Percentiles rank a stretch among this genome's conserved stretches.
Conservation (phyloP, 2,888 invertebrate species). For the Halictus ligatus region DNA sequence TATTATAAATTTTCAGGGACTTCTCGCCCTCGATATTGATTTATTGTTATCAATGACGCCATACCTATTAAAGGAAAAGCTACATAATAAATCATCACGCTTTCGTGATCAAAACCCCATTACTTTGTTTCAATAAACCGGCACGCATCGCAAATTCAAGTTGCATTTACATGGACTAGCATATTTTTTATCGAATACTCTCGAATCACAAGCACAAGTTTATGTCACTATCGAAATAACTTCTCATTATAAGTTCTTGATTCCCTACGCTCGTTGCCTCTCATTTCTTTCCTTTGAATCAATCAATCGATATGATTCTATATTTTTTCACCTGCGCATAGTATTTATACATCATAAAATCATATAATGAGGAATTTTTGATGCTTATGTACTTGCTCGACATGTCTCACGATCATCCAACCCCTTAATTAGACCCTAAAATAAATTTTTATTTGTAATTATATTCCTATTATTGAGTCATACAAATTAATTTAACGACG, state of each 20-base stretch:
- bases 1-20: neutral
- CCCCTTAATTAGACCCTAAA: neutral
- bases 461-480: neutral
- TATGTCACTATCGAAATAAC: neutral
- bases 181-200: neutral
- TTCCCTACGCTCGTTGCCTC: neutral
- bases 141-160: neutral
- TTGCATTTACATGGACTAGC: neutral
- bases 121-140: neutral
- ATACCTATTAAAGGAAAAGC: neutral
- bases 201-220: neutral
- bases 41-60: neutral
- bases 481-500: neutral
- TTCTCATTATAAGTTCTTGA: neutral
- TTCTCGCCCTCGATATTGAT: neutral
- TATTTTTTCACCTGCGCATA: neutral
- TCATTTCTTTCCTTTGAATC: neutral
- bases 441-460: neutral
- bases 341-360: conserved; percentile 1
- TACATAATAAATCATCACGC: neutral
- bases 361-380: neutral
- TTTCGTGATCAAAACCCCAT: neutral
- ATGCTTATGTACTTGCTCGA: neutral
- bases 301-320: neutral
- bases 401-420: neutral